A percentile compares a stretch with the other conserved stretches of the same genome.
Conservation (phyloP, 2,888 invertebrate species). For the Meteorus cinctellus region DNA sequence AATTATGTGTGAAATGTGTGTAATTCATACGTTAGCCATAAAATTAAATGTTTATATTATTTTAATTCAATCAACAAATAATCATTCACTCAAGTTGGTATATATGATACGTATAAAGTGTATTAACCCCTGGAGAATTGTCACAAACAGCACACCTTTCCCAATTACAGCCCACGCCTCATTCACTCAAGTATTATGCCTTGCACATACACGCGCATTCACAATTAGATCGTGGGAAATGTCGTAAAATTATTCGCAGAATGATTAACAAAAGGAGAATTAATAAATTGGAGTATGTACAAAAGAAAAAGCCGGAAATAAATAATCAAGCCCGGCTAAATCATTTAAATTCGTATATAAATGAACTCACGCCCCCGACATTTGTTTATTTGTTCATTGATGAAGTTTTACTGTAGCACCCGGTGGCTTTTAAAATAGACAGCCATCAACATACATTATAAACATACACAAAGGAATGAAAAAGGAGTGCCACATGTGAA, state of each 20-base stretch:
- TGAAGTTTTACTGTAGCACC: neutral
- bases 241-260: neutral
- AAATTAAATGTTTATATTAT: neutral
- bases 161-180: slow-evolving; percentile 9
- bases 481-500: slow-evolving; percentile 14
- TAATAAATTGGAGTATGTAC: neutral
- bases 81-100: neutral
- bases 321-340: neutral
- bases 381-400: slow-evolving; percentile 9
- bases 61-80: neutral
- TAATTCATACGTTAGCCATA: neutral
- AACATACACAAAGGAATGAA: slow-evolving; percentile 2
- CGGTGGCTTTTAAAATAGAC: neutral
- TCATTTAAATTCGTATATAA: slow-evolving; percentile 7
- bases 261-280: neutral
- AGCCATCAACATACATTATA: neutral
- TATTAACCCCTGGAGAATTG: slow-evolving; percentile 7
- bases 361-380: neutral
- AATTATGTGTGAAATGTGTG: neutral
- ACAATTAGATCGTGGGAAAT: neutral
- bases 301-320: neutral
- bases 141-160: neutral
- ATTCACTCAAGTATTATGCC: neutral
- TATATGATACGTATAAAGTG: neutral
- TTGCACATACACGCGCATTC: neutral